These are phyloP conservation scores for Sinosuthora webbiana DNA, from an alignment of 2,113 vertebrate genomes.

Conservation along the genomic window DNA sequence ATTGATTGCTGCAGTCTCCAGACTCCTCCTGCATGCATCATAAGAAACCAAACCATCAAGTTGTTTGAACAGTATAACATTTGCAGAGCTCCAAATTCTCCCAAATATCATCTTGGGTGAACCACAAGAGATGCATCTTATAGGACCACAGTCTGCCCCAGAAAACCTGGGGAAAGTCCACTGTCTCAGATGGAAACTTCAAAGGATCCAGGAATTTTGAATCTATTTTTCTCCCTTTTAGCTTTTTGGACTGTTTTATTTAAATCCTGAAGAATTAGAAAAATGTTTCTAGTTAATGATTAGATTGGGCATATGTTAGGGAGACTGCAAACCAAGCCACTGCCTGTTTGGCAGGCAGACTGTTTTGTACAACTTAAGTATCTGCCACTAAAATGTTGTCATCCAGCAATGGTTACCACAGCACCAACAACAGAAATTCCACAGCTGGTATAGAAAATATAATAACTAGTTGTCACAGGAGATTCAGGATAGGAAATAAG, in stretches of 20 bases:
- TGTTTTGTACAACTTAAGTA: not conserved
- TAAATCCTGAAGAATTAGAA: not conserved
- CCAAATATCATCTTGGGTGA: not conserved
- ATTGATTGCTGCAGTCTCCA: slow-evolving; percentile 21
- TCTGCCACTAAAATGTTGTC: not conserved
- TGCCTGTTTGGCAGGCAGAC: not conserved
- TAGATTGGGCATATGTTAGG: not conserved
- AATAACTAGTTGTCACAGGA: not conserved
- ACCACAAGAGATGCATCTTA: not conserved
- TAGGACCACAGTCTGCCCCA: not conserved
- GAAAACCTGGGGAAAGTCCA: not conserved
- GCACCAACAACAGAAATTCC: not conserved
- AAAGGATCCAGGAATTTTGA: not conserved
- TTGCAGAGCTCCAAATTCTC: not conserved
- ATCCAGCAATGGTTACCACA: slow-evolving; percentile 23
- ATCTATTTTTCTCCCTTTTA: not conserved
- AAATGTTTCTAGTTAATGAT: not conserved
- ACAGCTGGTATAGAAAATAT: not conserved
- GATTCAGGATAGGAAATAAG: not conserved
- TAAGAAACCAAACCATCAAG: slow-evolving; percentile 7
- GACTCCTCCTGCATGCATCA: not conserved
- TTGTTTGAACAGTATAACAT: not conserved
- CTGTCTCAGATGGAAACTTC: not conserved
- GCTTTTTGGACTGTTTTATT: not conserved
- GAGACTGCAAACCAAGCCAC: not conserved